These are phyloP conservation scores for Cephus sareptanus DNA, from an alignment of 2,888 invertebrate genomes.

Conservation along the genomic window DNA sequence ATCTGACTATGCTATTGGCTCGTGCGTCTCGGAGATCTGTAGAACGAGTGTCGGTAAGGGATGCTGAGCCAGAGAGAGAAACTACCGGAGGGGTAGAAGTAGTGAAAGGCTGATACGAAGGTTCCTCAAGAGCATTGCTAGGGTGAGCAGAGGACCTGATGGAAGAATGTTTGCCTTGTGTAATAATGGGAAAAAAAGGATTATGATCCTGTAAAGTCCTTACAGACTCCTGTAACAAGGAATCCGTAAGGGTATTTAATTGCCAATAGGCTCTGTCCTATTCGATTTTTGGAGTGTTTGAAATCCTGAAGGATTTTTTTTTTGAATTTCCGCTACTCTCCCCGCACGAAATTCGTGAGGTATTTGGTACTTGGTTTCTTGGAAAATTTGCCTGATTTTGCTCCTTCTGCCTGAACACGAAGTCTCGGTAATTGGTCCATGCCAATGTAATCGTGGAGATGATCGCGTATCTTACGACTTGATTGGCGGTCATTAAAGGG, in stretches of 20 bases:
- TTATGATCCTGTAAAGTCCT: constrained; percentile 47
- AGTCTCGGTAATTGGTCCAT: neutral
- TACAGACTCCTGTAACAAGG: constrained; percentile 32
- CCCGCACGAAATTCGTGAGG: no score
- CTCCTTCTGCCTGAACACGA: no score
- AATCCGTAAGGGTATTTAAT: no score
- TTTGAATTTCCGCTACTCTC: no score
- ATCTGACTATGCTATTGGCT: constrained; percentile 20
- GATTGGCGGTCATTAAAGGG: constrained; percentile 63
- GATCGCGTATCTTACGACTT: constrained; percentile 62
- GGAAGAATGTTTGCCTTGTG: constrained; percentile 58
- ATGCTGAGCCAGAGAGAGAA: constrained; percentile 22
- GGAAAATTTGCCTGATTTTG: no score
- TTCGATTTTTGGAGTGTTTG: no score
- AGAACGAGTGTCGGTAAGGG: constrained; percentile 17
- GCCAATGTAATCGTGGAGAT: constrained; percentile 56
- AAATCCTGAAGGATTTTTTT: no score
- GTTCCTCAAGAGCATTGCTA: neutral
- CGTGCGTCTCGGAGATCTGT: constrained; percentile 7
- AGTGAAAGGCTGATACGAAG: constrained; percentile 5
- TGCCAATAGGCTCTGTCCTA: no score
- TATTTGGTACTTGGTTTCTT: no score
- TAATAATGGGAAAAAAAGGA: constrained; percentile 54
- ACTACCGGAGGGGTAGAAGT: constrained; percentile 6
- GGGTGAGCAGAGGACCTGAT: constrained; percentile 50